Conservation (phyloP, 2,888 invertebrate species). For the Dryomyza anilis region DNA sequence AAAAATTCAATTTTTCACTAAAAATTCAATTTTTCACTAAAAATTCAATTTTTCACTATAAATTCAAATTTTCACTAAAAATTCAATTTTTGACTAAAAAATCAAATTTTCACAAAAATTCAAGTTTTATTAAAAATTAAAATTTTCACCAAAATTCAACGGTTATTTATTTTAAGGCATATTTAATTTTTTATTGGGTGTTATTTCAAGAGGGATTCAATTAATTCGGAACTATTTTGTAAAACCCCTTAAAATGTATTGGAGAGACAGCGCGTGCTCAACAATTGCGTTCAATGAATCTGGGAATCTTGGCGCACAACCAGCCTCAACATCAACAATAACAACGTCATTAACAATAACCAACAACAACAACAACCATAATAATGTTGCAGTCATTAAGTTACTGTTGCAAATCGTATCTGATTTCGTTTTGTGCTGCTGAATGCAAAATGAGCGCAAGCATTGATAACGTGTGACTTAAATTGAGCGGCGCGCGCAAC, state of each 20-base stretch:
- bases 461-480: slow-evolving; percentile 12
- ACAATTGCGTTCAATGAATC: neutral
- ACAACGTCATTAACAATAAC: neutral
- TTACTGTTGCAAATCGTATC: neutral
- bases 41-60: too few relatives aligned
- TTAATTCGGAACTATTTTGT: neutral
- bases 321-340: neutral
- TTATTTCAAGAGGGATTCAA: neutral
- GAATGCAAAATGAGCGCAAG: neutral
- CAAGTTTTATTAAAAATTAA: too few relatives aligned
- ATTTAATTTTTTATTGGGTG: too few relatives aligned
- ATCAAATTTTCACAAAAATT: too few relatives aligned
- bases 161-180: too few relatives aligned
- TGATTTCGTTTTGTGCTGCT: neutral
- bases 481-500: neutral
- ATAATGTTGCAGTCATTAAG: too few relatives aligned
- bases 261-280: neutral
- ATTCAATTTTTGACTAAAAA: too few relatives aligned
- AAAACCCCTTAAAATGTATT: neutral
- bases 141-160: too few relatives aligned
- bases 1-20: too few relatives aligned
- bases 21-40: too few relatives aligned
- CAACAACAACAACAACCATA: too few relatives aligned
- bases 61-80: too few relatives aligned
- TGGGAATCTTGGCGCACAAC: neutral